phyloP scores from a whole-genome alignment of 1,140 invertebrate species.

The Bombus confusus region DNA sequence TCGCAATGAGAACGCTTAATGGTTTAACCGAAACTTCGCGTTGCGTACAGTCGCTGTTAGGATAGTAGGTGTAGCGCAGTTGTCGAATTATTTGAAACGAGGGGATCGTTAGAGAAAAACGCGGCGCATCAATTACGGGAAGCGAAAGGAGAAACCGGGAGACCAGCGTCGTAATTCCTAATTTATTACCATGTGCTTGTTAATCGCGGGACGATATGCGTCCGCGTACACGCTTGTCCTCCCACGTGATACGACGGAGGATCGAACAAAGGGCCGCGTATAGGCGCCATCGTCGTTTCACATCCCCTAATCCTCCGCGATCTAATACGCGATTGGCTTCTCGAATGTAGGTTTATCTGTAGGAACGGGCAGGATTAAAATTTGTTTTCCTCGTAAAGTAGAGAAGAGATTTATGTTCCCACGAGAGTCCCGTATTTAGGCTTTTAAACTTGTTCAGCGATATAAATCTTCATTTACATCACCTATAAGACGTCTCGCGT shows the following conservation, averaged over 20 bases:
- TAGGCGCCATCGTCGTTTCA: slow-evolving; percentile 6
- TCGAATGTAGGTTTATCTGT: slow-evolving; percentile 36
- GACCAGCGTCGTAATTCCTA: slow-evolving; percentile 34
- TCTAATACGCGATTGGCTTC: slow-evolving; percentile 49
- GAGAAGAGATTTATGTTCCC: not conserved
- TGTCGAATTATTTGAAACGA: not conserved
- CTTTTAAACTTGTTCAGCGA: not conserved
- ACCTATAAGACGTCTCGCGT: no score
- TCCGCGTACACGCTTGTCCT: slow-evolving; percentile 17
- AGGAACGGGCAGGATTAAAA: not conserved
- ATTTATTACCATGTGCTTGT: slow-evolving; percentile 40
- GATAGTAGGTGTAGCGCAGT: no score
- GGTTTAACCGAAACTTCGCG: not conserved
- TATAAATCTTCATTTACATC: no score
- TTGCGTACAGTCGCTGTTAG: no score
- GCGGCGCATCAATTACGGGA: slow-evolving; percentile 1
- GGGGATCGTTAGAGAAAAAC: not conserved
- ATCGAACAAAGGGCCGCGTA: slow-evolving; percentile 50
- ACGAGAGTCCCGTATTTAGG: no score
- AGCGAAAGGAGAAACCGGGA: slow-evolving; percentile 2
- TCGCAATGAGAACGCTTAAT: not conserved
- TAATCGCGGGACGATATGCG: slow-evolving; percentile 60
- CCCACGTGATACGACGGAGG: slow-evolving; percentile 16
- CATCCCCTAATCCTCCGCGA: slow-evolving; percentile 33
- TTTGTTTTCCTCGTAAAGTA: not conserved